Evolutionary conservation across 2,797 vertebrate genomes (phyloP), one percentile per base, ranked within the genome.

Genomic region (Pelochelys cantorii): DNA sequence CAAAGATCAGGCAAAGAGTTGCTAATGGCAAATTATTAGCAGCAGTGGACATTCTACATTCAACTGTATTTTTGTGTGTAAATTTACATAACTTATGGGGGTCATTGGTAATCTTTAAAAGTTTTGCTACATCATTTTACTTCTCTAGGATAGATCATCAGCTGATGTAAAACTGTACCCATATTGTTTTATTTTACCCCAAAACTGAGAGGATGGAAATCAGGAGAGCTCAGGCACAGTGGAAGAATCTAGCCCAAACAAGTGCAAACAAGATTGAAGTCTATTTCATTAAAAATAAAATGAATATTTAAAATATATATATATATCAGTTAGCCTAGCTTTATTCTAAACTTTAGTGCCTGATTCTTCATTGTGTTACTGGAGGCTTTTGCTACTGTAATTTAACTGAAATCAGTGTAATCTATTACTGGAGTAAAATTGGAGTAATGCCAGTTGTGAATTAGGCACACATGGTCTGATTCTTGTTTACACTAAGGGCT

Each of bases 401-500:
- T 84, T 48, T 48, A 48, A 48, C 42, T 91, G 91, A 95, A 96
- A 94, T 79, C 71, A 71, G 14, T 89, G 29, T 87, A 92, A 93
- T 93, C 79, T 86, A 80, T 56, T 23, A 56, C 84, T 79, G 77
- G 81, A 93, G 84, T 89, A 93, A 96, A 94, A 86, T 74, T 89
- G 78, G 57, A 65, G 94, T 94, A 96, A 95, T 90, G 83, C n/a
- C 81, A 90, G 84, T 92, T 91, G 81, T 75, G 81, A 94, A 88
- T 85, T 94, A 90, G 86, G 92, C 92, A 87, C 94, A 68, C 94
- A 89, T 34, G 94, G 86, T 20, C 55, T 68, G 65, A 55, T 90
- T 96, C 91, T 93, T 96, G 42, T 93, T 95, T 95, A 86, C 81
- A 81, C 79, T 93, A 85, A 42, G 42, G 68, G 42, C 42, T 48